Evolutionary conservation across 2,797 vertebrate species (phyloP).

Genomic region (Trichosurus vulpecula): DNA sequence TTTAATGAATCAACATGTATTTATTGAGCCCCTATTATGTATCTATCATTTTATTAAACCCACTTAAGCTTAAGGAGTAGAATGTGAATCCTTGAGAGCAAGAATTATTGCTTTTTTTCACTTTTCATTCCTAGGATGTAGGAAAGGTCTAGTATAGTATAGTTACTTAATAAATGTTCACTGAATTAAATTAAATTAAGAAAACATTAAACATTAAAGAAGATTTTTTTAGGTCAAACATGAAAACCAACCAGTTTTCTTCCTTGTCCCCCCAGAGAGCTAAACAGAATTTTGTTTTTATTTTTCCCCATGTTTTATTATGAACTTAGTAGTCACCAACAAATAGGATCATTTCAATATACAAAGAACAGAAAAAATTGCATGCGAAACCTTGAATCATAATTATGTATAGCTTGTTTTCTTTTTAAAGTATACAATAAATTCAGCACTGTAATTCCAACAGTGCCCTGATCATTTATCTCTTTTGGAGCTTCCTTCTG

Average conservation of each 20-base stretch:
- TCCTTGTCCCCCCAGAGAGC: background rate
- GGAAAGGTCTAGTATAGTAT: background rate
- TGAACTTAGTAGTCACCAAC: background rate
- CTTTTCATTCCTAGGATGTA: background rate
- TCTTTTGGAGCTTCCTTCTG: background rate
- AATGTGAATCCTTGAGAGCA: background rate
- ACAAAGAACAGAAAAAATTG: background rate
- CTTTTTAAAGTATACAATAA: background rate
- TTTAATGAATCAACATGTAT: conserved; percentile 39
- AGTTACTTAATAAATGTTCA: background rate
- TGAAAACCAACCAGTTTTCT: background rate
- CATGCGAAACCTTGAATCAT: background rate
- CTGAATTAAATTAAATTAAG: background rate
- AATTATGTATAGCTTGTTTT: background rate
- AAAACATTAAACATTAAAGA: background rate
- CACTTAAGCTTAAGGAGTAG: background rate
- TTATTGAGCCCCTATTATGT: background rate
- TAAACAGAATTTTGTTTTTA: background rate
- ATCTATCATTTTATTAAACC: conserved; percentile 37
- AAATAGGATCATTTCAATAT: background rate
- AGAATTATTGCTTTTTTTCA: background rate
- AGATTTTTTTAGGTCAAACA: background rate
- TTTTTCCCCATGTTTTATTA: background rate
- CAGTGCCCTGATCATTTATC: background rate
- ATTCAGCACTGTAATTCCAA: background rate